Base-by-base conservation (phyloP, 2,888 invertebrate species). In the Eucera pruinosa region DNA sequence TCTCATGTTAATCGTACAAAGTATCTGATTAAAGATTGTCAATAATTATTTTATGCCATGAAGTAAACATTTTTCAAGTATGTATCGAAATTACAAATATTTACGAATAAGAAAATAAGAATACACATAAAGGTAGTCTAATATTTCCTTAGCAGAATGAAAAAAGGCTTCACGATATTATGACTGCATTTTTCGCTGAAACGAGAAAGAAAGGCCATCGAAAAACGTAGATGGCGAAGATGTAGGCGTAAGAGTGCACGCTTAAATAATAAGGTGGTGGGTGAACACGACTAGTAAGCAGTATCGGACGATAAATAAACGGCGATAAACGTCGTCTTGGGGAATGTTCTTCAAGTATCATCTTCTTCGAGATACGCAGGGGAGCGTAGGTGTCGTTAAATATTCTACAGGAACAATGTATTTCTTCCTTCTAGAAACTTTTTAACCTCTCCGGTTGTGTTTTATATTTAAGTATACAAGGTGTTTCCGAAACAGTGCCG, bases 301-400 rank as follows among this genome's bases (percentile, higher is more conserved):
- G 69, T 66, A 62, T 61, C 55, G 66, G 55, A 69, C 75, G 78
- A 78, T 83, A 77, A 71, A 78, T 78, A 76, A 72, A 58, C 61
- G 71, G 62, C 78, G 83, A 85, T 85, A 83, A 85, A 83, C 71
- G 80, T 69, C 60, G 73, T 47, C 64, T 33, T 41, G 55, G 48
- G 62, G 43, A 61, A 62, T 77, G 67, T 71, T 70, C 83, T 50
- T 77, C 41, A 27, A 64, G 73, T 54, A 78, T 80, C 77, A 66
- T 75, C 72, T 73, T 68, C 57, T 65, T 47, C 52, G 45, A 58
- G 64, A 47, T 61, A 58, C 60, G 55, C 41, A 39, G 41, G 7
- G 25, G 20, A 50, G 77, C 69, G 75, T 84, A 64, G 65, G 71
- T 55, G 78, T 81, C 68, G 65, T 82, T 72, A 81, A 84, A 66